Evolutionary conservation across 1,140 invertebrate genomes (phyloP).

Genomic region (Danaus melanippus): DNA sequence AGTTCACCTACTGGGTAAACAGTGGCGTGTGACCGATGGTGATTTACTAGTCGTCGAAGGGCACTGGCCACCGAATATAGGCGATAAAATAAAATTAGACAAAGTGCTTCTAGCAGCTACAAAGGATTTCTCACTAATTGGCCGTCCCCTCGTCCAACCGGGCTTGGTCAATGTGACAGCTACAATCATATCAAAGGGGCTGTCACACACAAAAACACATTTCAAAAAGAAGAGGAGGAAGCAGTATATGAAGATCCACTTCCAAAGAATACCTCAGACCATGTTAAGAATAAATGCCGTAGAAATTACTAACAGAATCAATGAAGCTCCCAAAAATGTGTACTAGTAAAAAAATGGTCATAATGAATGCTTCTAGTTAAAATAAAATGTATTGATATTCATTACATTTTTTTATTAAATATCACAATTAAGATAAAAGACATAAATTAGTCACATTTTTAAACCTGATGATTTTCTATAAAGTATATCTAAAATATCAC

Average conservation of each 20-base stretch:
- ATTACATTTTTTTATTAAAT: too few species aligned
- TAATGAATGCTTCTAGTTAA: too few species aligned
- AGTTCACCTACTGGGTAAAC: conserved; percentile 86
- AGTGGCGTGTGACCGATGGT: conserved; percentile 89
- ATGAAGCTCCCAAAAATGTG: conserved; percentile 48
- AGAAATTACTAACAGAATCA: conserved; percentile 54
- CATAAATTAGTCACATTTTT: too few species aligned
- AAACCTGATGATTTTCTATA: too few species aligned
- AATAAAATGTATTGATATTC: too few species aligned
- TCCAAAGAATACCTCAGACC: conserved; percentile 79
- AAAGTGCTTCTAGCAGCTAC: conserved; percentile 90
- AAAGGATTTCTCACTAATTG: conserved; percentile 89
- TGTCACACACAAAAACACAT: conserved; percentile 86
- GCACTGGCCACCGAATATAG: conserved; percentile 86
- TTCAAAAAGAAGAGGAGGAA: conserved; percentile 84
- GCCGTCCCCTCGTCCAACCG: conserved; percentile 83
- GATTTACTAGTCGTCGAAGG: conserved; percentile 89
- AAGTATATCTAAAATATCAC: too few species aligned
- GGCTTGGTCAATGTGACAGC: conserved; percentile 85
- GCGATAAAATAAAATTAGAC: conserved; percentile 87
- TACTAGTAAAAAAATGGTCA: conserved; percentile 25
- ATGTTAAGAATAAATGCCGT: conserved; percentile 84
- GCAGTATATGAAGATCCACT: conserved; percentile 83
- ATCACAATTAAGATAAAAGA: too few species aligned
- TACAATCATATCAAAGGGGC: conserved; percentile 91